Conservation (phyloP, 2,888 invertebrate genomes). For the Ligdia adustata region DNA sequence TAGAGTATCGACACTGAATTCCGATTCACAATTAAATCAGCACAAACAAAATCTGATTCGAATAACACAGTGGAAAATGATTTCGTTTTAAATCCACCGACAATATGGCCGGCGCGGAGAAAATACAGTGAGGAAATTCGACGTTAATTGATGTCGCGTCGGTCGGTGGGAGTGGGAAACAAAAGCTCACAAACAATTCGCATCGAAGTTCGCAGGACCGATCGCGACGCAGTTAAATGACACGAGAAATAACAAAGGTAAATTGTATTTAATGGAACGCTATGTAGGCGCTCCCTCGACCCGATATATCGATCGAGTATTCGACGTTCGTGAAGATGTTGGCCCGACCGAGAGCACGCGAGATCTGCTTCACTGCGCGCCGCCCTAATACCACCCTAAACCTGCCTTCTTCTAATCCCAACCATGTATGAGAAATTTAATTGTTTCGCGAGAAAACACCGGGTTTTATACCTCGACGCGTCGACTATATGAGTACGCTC, state of each 20-base stretch:
- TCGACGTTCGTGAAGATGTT: conserved; percentile 65
- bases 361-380: conserved; percentile 62
- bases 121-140: conserved; percentile 74
- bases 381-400: conserved; percentile 54
- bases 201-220: conserved; percentile 81
- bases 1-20: conserved; percentile 2
- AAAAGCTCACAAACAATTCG: conserved; percentile 83
- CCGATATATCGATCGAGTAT: conserved; percentile 72
- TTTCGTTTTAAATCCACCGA: conserved; percentile 62
- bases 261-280: conserved; percentile 80
- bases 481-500: conserved; percentile 62
- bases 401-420: conserved; percentile 63
- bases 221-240: conserved; percentile 84
- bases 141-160: conserved; percentile 82
- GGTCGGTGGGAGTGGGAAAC: conserved; percentile 69
- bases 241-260: conserved; percentile 85
- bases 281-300: conserved; percentile 69
- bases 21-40: conserved; percentile 10
- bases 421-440: conserved; percentile 77
- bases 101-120: conserved; percentile 69
- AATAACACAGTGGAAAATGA: conserved; percentile 30
- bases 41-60: conserved; percentile 21
- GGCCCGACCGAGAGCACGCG: conserved; percentile 69
- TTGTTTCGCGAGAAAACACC: conserved; percentile 76
- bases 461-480: conserved; percentile 65